Conservation (phyloP, 2,113 vertebrate species). For the Dermatemys mawii region DNA sequence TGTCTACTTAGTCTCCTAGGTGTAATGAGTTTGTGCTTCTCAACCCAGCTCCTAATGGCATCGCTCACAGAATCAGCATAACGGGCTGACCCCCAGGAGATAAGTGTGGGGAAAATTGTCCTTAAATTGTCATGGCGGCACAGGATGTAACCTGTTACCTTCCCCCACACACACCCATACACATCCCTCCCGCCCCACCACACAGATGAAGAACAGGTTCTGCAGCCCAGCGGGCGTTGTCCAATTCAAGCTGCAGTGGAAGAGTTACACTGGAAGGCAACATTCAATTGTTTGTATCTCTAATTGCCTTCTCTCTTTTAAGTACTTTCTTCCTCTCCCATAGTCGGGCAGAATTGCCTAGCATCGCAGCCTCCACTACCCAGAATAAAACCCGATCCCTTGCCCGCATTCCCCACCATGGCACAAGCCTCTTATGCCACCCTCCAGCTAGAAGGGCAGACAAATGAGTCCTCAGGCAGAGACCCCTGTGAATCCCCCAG, state of each 20-base stretch:
- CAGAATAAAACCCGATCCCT: background rate
- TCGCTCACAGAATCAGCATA: background rate
- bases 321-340: constrained; percentile 3
- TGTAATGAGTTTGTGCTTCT: background rate
- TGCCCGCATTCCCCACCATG: constrained; percentile 6
- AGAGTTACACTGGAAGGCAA: background rate
- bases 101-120: background rate
- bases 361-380: background rate
- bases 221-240: background rate
- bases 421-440: background rate
- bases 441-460: background rate
- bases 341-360: background rate
- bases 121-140: background rate
- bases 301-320: background rate
- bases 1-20: constrained; percentile 1
- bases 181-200: background rate
- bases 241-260: background rate
- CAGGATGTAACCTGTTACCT: background rate
- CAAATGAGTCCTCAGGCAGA: constrained; percentile 40
- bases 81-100: constrained; percentile 4
- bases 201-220: background rate
- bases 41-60: background rate
- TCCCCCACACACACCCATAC: rapidly evolving
- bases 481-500: constrained; percentile 25
- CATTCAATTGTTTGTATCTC: background rate